phyloP scores from a whole-genome alignment of 2,113 vertebrate genomes.

The Chascanopsetta lugubris region DNA sequence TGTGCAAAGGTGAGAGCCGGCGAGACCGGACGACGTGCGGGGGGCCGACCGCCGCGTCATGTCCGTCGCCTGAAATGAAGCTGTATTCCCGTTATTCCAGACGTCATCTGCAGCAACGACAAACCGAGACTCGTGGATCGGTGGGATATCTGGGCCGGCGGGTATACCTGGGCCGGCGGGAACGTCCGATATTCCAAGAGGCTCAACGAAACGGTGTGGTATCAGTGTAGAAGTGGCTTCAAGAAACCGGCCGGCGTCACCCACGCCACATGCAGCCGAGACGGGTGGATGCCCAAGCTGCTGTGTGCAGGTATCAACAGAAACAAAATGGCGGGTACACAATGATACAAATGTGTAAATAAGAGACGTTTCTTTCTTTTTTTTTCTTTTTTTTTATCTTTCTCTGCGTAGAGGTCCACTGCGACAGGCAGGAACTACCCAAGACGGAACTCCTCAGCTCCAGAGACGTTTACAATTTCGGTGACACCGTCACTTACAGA shows the following conservation, averaged over 20 bases:
- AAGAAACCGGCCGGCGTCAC: accelerated
- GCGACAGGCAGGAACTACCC: accelerated
- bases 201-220: background rate
- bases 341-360: background rate
- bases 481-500: background rate
- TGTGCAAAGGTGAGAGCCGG: slow-evolving; percentile 42
- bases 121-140: accelerated
- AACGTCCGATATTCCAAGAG: too few relatives aligned
- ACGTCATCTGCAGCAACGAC: slow-evolving; percentile 17
- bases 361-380: background rate
- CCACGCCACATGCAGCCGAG: slow-evolving; percentile 23
- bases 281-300: slow-evolving; percentile 63
- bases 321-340: too few relatives aligned
- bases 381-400: too few relatives aligned
- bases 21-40: background rate
- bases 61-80: background rate
- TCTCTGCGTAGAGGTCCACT: slow-evolving; percentile 34
- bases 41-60: background rate
- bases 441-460: accelerated
- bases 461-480: accelerated
- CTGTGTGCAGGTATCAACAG: slow-evolving; percentile 61
- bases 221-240: accelerated
- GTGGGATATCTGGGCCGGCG: accelerated
- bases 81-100: slow-evolving; percentile 35
- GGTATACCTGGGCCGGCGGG: accelerated